Base-by-base conservation (phyloP, 2,888 invertebrate genomes). In the Dysmachus trigonus region DNA sequence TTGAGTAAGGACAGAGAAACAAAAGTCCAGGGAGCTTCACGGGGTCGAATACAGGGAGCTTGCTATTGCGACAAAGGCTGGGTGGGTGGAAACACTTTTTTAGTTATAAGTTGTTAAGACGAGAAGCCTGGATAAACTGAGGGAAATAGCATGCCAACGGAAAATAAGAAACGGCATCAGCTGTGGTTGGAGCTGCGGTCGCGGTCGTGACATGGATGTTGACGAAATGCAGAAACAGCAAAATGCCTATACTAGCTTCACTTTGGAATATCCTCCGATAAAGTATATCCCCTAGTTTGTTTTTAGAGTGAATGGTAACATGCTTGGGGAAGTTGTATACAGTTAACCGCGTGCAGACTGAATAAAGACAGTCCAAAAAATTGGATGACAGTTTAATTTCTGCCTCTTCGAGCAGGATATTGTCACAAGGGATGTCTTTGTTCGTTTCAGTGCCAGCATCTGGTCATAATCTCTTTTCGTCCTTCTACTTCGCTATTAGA, bases 301-400 rank as follows among this genome's bases (percentile, higher is more conserved):
- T 47, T 77, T 27, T 10, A 30, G 41, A 5, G 27, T 47, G 13
- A 76, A 47, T 47, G 13, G 47, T 15, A 27, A 47, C 13, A 47
- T 47, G 47, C 18, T 47, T 15, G 13, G 27, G n/a, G 15, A 27
- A 27, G 22, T 30, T 31, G 13, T 27, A 38, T 22, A 27, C 13
- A 27, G 41, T 33, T 33, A 33, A 10, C 77, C 47, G 30, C 30
- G 8, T 77, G 41, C 47, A 47, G 13, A 30, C 10, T 77, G 47
- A 47, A 77, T 77, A 15, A 41, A 41, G 38, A 27, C 41, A 47
- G 77, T 47, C 41, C 77, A 30, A 13, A 41, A 47, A 38, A 33
- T 31, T 7, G 47, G 77, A 47, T 77, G 77, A 77, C 77, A 77
- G 77, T 51, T 77, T 77, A 77, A 77, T 77, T 77, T 77, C 47